These are phyloP conservation scores for Hypomecis punctinalis DNA, from an alignment of 2,888 invertebrate genomes.

Conservation along the genomic window DNA sequence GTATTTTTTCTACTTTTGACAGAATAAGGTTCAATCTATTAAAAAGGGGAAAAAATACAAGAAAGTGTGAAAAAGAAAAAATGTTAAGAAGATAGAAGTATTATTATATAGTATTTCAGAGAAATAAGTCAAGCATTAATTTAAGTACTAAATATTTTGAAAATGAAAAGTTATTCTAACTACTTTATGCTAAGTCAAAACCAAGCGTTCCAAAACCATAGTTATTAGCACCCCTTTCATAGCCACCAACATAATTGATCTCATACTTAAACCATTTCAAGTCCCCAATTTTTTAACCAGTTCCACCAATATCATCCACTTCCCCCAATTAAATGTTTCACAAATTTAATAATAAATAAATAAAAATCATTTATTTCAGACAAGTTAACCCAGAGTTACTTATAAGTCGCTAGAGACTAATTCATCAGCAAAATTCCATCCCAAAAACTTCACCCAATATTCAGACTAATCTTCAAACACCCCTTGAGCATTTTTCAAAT, in stretches of 20 bases:
- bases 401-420: too few relatives aligned
- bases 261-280: too few relatives aligned
- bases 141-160: neutral
- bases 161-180: neutral
- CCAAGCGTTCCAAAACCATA: slow-evolving; percentile 16
- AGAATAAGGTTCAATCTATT: neutral
- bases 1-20: slow-evolving; percentile 4
- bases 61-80: neutral
- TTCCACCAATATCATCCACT: too few relatives aligned
- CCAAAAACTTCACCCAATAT: neutral
- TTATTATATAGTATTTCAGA: neutral
- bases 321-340: too few relatives aligned
- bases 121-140: slow-evolving; percentile 7
- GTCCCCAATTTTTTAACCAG: too few relatives aligned
- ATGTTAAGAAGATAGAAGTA: slow-evolving; percentile 7
- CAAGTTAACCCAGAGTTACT: too few relatives aligned
- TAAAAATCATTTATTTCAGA: too few relatives aligned
- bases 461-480: neutral
- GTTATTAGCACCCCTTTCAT: neutral
- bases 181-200: slow-evolving; percentile 16
- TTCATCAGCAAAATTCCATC: neutral
- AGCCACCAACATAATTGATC: too few relatives aligned
- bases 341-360: too few relatives aligned
- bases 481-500: too few relatives aligned
- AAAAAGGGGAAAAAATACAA: slow-evolving; percentile 1